Conservation (phyloP, 2,888 invertebrate species). For the Orchestes rusci region DNA sequence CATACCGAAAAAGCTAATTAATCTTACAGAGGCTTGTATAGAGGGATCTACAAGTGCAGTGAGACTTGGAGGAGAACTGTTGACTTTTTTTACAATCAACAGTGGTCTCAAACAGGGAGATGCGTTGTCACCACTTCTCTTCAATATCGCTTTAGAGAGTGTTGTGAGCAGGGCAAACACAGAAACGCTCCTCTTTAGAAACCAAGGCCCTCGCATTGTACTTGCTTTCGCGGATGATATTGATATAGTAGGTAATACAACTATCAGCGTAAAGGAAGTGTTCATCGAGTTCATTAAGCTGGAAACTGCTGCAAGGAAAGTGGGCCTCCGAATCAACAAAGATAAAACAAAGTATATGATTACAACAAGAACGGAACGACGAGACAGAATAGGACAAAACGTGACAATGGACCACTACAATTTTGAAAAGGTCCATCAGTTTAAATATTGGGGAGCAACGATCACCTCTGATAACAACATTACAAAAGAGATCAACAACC, state of each 20-base stretch:
- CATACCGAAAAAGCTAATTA: not conserved
- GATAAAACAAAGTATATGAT: slow-evolving; percentile 2
- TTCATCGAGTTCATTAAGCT: not conserved
- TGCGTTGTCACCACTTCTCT: slow-evolving; percentile 6
- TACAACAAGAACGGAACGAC: not conserved
- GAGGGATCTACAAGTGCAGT: slow-evolving; percentile 5
- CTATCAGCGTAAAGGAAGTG: not conserved
- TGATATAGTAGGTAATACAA: not conserved
- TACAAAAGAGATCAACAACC: not conserved
- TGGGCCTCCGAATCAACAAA: not conserved
- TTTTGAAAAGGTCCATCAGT: slow-evolving; percentile 5
- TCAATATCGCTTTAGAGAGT: slow-evolving; percentile 5
- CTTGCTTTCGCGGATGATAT: slow-evolving; percentile 1
- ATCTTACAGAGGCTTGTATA: not conserved
- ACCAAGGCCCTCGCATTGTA: not conserved
- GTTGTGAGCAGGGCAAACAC: slow-evolving; percentile 1
- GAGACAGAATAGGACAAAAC: not conserved
- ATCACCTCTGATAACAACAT: not conserved
- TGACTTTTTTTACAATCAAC: slow-evolving; percentile 2
- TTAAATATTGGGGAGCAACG: not conserved
- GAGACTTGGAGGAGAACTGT: not conserved
- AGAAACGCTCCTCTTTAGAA: not conserved
- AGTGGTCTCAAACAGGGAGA: slow-evolving; percentile 8
- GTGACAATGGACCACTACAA: slow-evolving; percentile 1
- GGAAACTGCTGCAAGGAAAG: not conserved